These are phyloP conservation scores for Hypothenemus hampei DNA, from an alignment of 1,140 invertebrate genomes.

Conservation along the genomic window DNA sequence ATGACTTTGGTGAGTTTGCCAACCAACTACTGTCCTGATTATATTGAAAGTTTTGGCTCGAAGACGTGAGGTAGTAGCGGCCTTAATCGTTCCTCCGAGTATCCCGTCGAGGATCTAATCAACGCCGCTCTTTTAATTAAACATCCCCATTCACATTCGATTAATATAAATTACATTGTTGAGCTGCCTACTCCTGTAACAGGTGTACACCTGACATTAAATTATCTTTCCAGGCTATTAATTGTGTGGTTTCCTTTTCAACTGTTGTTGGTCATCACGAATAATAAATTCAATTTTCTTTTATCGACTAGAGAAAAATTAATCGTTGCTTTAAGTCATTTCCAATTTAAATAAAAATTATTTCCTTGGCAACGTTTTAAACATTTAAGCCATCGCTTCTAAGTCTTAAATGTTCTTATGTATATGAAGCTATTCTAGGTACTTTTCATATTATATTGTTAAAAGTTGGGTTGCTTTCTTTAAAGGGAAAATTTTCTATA, in stretches of 20 bases:
- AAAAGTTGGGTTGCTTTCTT: too few species aligned
- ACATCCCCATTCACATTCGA: constrained; percentile 28
- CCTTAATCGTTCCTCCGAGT: constrained; percentile 22
- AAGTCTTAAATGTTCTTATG: too few species aligned
- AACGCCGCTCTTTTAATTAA: constrained; percentile 30
- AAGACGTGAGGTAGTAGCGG: constrained; percentile 27
- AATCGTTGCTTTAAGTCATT: too few species aligned
- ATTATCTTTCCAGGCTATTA: constrained; percentile 4
- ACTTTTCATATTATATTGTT: too few species aligned
- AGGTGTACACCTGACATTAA: constrained; percentile 22
- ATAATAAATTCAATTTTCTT: background rate
- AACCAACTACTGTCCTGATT: constrained; percentile 6
- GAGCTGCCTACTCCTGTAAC: constrained; percentile 10
- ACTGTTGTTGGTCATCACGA: too few species aligned
- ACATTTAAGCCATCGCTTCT: too few species aligned
- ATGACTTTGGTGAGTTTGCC: background rate
- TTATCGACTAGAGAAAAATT: too few species aligned
- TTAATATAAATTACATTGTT: constrained; percentile 27
- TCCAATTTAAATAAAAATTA: too few species aligned
- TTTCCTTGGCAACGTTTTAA: too few species aligned
- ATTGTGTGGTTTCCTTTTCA: constrained; percentile 2
- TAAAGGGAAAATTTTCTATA: too few species aligned
- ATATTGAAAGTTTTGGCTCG: background rate
- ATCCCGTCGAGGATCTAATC: constrained; percentile 30
- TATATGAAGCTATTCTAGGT: too few species aligned